Percentiles rank a stretch among this genome's conserved stretches.
These are phyloP conservation scores for Peromyscus polionotus DNA, from an alignment of 2,113 vertebrate species.

Conservation along the genomic window DNA sequence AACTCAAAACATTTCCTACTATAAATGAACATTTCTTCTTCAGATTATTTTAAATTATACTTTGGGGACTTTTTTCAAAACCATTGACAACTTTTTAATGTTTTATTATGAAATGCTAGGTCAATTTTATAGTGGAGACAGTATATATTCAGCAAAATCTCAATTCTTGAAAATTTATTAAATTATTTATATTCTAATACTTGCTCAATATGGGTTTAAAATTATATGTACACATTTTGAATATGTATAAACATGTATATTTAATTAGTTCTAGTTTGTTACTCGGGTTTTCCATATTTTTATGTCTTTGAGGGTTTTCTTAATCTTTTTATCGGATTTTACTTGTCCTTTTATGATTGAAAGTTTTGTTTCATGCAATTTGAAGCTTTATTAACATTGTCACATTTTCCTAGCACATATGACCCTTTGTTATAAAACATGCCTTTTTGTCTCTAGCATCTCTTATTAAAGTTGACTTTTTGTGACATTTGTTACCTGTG, in stretches of 20 bases:
- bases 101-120: not conserved
- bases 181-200: slow-evolving; percentile 2
- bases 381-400: not conserved
- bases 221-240: not conserved
- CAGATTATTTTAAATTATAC: not conserved
- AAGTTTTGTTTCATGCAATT: slow-evolving; percentile 45
- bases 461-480: slow-evolving; percentile 36
- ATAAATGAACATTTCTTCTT: not conserved
- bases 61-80: not conserved
- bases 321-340: not conserved
- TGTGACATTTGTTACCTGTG: not conserved
- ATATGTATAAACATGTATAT: not conserved
- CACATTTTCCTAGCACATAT: slow-evolving; percentile 1
- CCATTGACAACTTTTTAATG: not conserved
- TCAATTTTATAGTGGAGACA: not conserved
- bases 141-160: not conserved
- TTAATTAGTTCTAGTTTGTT: not conserved
- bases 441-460: not conserved
- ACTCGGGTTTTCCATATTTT: not conserved
- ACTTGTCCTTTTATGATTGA: not conserved
- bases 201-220: not conserved
- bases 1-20: slow-evolving; percentile 22
- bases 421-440: not conserved
- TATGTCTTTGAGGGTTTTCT: not conserved
- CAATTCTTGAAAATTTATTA: slow-evolving; percentile 2